Conservation (phyloP, 2,888 invertebrate genomes). For the Cephus runcator region DNA sequence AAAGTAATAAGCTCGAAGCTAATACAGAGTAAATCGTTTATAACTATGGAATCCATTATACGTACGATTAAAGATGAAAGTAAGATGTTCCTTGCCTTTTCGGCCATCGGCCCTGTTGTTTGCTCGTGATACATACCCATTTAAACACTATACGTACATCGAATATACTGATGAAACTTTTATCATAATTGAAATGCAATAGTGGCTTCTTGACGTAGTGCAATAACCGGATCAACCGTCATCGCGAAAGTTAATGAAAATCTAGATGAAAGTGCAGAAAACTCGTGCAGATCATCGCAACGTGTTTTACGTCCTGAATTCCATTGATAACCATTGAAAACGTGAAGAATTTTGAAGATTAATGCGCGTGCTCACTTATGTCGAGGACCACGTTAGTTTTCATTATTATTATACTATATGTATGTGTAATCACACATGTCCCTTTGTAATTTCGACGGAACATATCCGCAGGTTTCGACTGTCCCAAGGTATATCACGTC, state of each 20-base stretch:
- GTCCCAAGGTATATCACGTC: not conserved
- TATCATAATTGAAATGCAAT: not conserved
- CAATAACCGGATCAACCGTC: not conserved
- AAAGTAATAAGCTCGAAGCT: not conserved
- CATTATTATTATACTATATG: not conserved
- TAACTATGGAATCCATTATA: constrained; percentile 13
- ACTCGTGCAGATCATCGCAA: not conserved
- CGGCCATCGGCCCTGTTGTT: constrained; percentile 5
- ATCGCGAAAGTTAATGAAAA: not conserved
- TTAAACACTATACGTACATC: not conserved
- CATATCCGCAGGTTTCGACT: not conserved
- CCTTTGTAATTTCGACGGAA: not conserved
- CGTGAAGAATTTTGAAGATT: not conserved
- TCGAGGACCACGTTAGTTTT: not conserved
- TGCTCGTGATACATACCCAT: constrained; percentile 33
- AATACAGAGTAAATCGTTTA: not conserved
- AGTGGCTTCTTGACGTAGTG: constrained; percentile 13
- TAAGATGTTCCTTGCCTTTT: constrained; percentile 39
- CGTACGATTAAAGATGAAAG: constrained; percentile 54
- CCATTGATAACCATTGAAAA: not conserved
- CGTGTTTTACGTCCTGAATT: not conserved
- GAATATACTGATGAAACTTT: not conserved
- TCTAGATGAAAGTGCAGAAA: not conserved
- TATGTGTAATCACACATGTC: not conserved
- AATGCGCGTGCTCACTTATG: not conserved